Conservation (phyloP, 2,888 invertebrate genomes). For the Sphaerophoria rueppellii region DNA sequence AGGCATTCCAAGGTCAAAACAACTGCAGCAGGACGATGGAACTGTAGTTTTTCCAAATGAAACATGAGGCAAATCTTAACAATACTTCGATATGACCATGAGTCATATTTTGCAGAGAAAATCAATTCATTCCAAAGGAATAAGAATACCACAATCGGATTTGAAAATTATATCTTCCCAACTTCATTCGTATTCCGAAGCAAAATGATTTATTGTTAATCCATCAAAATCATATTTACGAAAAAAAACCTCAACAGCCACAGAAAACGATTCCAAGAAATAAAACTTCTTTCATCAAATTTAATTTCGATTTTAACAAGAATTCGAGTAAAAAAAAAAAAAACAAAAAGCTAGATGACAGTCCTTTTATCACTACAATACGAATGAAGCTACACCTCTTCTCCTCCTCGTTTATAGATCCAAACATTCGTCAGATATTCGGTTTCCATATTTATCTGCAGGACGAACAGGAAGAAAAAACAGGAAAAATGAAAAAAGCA, state of each 20-base stretch:
- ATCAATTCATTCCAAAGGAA: neutral
- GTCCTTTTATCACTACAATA: slow-evolving; percentile 9
- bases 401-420: neutral
- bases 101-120: no score
- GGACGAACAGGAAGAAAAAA: neutral
- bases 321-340: neutral
- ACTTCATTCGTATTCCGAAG: neutral
- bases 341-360: slow-evolving; percentile 19
- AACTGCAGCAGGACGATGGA: no score
- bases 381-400: neutral
- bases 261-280: neutral
- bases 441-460: slow-evolving; percentile 16
- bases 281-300: slow-evolving; percentile 1
- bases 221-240: neutral
- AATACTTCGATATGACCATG: no score
- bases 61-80: no score
- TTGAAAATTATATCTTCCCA: neutral
- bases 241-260: neutral
- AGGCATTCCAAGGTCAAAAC: no score
- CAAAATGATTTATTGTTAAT: neutral
- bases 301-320: slow-evolving; percentile 3
- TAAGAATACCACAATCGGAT: neutral
- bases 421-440: slow-evolving; percentile 3
- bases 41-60: no score
- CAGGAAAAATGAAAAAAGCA: neutral